phyloP scores from a whole-genome alignment of 2,113 vertebrate genomes.

The Lophius piscatorius region DNA sequence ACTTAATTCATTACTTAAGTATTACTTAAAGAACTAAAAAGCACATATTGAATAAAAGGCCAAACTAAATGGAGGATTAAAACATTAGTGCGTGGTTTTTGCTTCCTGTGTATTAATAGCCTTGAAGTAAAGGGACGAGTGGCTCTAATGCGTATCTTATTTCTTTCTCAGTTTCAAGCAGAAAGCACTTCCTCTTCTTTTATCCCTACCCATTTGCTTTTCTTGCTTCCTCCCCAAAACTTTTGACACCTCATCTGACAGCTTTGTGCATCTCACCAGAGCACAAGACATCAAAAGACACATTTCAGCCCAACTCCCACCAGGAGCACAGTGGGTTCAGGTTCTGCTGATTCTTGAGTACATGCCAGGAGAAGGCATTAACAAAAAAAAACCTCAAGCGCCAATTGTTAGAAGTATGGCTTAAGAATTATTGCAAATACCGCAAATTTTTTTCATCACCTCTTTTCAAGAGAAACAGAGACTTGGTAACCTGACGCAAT shows the following conservation, averaged over 20 bases:
- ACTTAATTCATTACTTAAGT: too few relatives aligned
- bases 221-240: slow-evolving; percentile 48
- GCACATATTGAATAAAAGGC: neutral
- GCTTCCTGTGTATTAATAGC: neutral
- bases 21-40: slow-evolving; percentile 10
- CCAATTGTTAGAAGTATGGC: neutral
- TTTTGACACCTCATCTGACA: slow-evolving; percentile 62
- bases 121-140: too few relatives aligned
- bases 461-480: neutral
- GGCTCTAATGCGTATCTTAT: slow-evolving; percentile 5
- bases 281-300: slow-evolving; percentile 35
- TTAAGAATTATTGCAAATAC: neutral
- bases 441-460: neutral
- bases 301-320: slow-evolving; percentile 31
- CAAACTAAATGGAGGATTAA: slow-evolving; percentile 4
- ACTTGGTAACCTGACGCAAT: neutral
- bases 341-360: slow-evolving; percentile 9
- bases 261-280: slow-evolving; percentile 37
- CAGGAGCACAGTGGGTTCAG: slow-evolving; percentile 19
- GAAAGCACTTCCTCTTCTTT: slow-evolving; percentile 19
- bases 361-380: neutral
- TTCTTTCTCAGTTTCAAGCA: slow-evolving; percentile 11
- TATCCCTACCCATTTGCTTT: slow-evolving; percentile 31
- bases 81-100: neutral
- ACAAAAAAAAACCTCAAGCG: neutral